phyloP scores from a whole-genome alignment of 2,113 vertebrate genomes.

The Oryzias melastigma region DNA sequence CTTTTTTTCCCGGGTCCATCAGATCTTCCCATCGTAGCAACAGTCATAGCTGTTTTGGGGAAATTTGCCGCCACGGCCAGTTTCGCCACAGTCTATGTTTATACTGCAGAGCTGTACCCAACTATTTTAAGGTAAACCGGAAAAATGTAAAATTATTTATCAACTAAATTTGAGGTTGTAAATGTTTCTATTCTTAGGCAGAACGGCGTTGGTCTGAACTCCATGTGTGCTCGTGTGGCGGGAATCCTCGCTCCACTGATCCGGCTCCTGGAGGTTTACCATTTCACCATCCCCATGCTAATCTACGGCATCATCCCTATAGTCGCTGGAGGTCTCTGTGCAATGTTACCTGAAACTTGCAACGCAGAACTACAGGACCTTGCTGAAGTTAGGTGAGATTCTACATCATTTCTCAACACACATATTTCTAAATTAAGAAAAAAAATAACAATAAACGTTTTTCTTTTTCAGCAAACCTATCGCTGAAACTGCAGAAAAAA shows the following conservation, averaged over 20 bases:
- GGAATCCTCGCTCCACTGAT: conserved; percentile 83
- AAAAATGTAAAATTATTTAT: no score
- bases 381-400: conserved; percentile 48
- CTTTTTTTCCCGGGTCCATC: conserved; percentile 3
- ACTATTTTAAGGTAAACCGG: conserved; percentile 80
- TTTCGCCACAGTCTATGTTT: conserved; percentile 67
- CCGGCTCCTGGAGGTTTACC: conserved; percentile 74
- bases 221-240: conserved; percentile 73
- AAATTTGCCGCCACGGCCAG: conserved; percentile 57
- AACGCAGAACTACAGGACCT: conserved; percentile 77
- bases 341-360: conserved; percentile 82
- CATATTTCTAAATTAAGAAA: not conserved
- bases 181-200: conserved; percentile 69
- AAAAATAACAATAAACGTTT: not conserved
- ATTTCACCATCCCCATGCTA: conserved; percentile 76
- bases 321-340: conserved; percentile 61
- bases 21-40: conserved; percentile 50
- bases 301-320: conserved; percentile 77
- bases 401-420: not conserved
- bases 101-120: conserved; percentile 86
- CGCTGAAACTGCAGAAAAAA: not conserved
- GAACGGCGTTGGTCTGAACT: conserved; percentile 81
- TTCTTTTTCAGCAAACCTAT: conserved; percentile 26
- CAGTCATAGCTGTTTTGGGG: conserved; percentile 51
- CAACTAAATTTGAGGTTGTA: no score